Base-by-base conservation (phyloP, 2,888 invertebrate species). In the Eupeodes luniger region DNA sequence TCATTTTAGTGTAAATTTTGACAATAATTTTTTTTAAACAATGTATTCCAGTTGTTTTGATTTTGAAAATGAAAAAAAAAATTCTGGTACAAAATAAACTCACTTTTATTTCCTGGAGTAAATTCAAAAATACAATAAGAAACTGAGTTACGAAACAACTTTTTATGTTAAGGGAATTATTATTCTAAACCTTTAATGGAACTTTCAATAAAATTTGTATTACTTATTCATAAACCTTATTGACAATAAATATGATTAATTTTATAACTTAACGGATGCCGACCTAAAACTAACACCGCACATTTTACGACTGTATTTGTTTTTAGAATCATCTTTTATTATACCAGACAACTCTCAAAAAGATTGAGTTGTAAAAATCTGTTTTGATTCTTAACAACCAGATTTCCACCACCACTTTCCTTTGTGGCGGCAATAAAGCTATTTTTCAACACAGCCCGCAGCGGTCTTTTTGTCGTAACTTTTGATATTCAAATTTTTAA, bases 221-320 rank as follows among this genome's bases (percentile, higher is more conserved):
- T 27, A 27, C 2, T 27, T 27, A 27, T 27, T 27, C 59, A 34
- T 10, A 62, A 74, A 67, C 57, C 70, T 40, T 64, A 76, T 77
- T 62, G 51, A 66, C 59, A 70, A 81, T 51, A 27, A 47, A 85
- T 27, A 27, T 72, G 62, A 47, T 44, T 47, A 76, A 61, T 76
- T 83, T 75, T 75, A 64, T 75, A 79, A 62, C 57, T 78, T 78
- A 19, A 59, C 74, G 67, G 55, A 27, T 69, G 78, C 51, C 51
- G 74, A 79, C 83, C 85, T 53, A 79, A 86, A 83, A 83, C 74
- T 55, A 62, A 36, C 62, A 57, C 57, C 74, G 82, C 61, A 82
- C 34, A 44, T 82, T 70, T 86, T 57, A 86, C 66, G 86, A 79
- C 66, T 79, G 70, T 27, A 27, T 82, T 76, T 70, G 76, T 72